Base-by-base conservation (phyloP, 2,113 vertebrate genomes). In the Hepsetus odoe region DNA sequence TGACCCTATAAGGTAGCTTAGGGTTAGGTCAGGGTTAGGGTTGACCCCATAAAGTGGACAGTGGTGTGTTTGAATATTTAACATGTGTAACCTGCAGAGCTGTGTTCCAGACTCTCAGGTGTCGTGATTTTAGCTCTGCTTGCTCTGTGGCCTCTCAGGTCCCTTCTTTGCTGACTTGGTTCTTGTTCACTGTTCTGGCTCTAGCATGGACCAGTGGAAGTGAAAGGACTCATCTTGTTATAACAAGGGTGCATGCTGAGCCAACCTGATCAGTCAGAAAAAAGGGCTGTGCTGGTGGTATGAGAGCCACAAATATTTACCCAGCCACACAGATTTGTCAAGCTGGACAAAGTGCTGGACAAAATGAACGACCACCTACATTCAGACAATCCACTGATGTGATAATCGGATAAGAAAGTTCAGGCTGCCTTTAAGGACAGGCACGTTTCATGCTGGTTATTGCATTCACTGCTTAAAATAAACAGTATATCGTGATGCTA, bases 241-340 rank as follows among this genome's bases (percentile, higher is more conserved):
- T 80, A 67, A 16, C 30, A 49, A 68, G 66, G 69, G 71, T 73
- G 14, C 16, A 40, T 56, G 72, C 70, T 77, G 55, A 59, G 64
- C 75, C 74, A 78, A 76, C 74, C 72, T 67, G 64, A 53, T 42
- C 74, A 83, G 72, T 53, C 64, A 6, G 40, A 76, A 73, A 33
- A 67, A 46, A 4, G 42, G 9, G 0, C 78, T 70, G 61, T n/a
- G 74, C 69, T 59, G 82, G 78, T 74, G 82, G 82, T 81, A 67
- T 46, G 11, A 77, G 74, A 65, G 73, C 16, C 20, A 46, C 82
- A 84, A 81, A 84, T 84, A 84, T 84, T 84, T 84, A 76, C 78
- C 61, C 13, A 69, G 67, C 74, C 70, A 56, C 13, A 62, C 82
- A 49, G 42, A 80, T 84, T 81, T 74, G 74, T 83, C 73, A 80